Evolutionary conservation across 2,797 vertebrate species (phyloP).

Genomic region (Anas georgica): DNA sequence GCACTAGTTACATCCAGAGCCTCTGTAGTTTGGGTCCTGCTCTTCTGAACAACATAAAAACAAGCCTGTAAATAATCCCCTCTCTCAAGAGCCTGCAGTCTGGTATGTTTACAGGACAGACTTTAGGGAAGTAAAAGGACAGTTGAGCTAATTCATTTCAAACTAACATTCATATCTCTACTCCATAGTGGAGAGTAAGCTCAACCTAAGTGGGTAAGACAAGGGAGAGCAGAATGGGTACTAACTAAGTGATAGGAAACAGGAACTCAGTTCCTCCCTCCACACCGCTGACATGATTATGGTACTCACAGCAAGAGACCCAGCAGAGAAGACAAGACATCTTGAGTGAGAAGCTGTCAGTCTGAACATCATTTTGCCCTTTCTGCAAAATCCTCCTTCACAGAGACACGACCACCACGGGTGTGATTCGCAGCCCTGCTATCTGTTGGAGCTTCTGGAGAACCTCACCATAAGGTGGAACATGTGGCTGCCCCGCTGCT

Average conservation of each 20-base stretch:
- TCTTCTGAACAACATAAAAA: not conserved
- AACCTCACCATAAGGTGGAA: not conserved
- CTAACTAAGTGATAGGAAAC: not conserved
- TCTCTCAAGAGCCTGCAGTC: not conserved
- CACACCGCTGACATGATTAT: not conserved
- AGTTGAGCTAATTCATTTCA: not conserved
- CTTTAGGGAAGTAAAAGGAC: not conserved
- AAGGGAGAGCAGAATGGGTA: not conserved
- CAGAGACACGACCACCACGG: rapidly evolving
- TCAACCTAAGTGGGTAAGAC: not conserved
- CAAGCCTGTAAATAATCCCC: conserved; percentile 6
- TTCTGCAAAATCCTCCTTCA: not conserved
- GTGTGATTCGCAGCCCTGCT: not conserved
- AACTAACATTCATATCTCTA: not conserved
- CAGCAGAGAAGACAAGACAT: not conserved
- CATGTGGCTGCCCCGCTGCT: not conserved
- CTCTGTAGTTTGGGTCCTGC: not conserved
- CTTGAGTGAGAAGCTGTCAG: not conserved
- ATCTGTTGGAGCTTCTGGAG: not conserved
- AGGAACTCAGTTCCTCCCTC: not conserved
- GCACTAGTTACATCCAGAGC: not conserved
- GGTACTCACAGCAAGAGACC: not conserved
- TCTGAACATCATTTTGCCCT: not conserved
- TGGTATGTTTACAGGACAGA: not conserved
- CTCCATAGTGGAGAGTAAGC: rapidly evolving